Percentiles rank a stretch among this genome's conserved stretches.
phyloP scores from a whole-genome alignment of 2,888 invertebrate species.

The Pocota personata region DNA sequence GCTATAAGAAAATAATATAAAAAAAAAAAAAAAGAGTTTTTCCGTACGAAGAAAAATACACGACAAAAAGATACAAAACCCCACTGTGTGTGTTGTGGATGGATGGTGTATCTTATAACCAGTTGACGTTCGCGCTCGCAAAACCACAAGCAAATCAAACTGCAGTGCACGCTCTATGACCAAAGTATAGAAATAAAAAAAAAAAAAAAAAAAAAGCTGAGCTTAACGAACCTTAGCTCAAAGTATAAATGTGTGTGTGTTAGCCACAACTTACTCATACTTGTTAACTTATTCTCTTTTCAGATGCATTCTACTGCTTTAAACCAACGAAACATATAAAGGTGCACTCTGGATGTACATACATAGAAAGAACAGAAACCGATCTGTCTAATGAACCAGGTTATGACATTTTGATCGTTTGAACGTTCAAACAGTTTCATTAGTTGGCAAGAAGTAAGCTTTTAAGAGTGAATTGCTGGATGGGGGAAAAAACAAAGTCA shows the following conservation, averaged over 20 bases:
- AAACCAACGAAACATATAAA: not conserved
- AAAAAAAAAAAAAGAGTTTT: conserved; percentile 60
- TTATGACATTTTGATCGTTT: conserved; percentile 42
- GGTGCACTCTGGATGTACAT: conserved; percentile 19
- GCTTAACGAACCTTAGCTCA: conserved; percentile 59
- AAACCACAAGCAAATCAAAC: conserved; percentile 65
- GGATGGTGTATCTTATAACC: conserved; percentile 57
- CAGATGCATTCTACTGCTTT: conserved; percentile 29
- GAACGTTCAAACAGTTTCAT: not conserved
- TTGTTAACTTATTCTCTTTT: not conserved
- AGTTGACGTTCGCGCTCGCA: conserved; percentile 60
- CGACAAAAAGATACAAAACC: conserved; percentile 42
- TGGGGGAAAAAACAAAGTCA: not conserved
- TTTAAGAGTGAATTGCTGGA: not conserved
- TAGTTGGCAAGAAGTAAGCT: conserved; percentile 15
- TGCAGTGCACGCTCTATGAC: conserved; percentile 71
- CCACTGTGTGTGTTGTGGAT: conserved; percentile 24
- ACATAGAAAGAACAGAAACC: not conserved
- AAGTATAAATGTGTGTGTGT: not conserved
- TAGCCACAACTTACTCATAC: not conserved
- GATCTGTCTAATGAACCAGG: conserved; percentile 32
- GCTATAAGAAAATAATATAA: conserved; percentile 39
- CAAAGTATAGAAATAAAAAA: conserved; percentile 39
- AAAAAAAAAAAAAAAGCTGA: conserved; percentile 17
- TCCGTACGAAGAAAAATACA: too few relatives aligned